Base-by-base conservation (phyloP, 2,888 invertebrate genomes). In the Phengaris alcon region DNA sequence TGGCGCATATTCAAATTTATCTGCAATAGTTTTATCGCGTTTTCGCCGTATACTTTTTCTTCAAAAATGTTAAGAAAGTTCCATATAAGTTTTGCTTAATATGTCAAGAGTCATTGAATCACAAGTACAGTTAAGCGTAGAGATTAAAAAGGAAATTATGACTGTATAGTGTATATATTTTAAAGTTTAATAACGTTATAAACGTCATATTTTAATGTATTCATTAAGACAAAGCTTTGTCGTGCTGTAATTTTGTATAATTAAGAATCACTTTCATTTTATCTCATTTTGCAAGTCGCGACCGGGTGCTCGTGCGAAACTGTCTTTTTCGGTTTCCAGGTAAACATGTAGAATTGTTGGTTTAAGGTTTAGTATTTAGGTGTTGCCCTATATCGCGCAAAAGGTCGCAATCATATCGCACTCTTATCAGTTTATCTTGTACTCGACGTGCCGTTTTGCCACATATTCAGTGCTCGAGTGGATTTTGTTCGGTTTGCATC, bases 341-440 rank as follows among this genome's bases (percentile, higher is more conserved):
- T 52, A 64, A 35, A 6, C 10, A 9, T 72, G 52, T 48, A 51
- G 70, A 72, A 15, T n/a, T 35, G 72, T 72, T 72, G 72, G 22
- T 54, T 72, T 72, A 12, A 72, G 72, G 72, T 52, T 51, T 22
- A 22, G 22, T 52, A 72, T 54, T 72, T 54, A 54, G 54, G 72
- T 72, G 35, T 35, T 52, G 54, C 35, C 72, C 72, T 72, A 72
- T 72, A 72, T 72, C 72, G 72, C 35, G 54, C 46, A 59, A 69
- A 69, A 55, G 76, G 76, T 77, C 78, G 83, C 85, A 85, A 86
- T 86, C 82, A 84, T 92, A 91, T 91, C 91, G 88, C 84, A 35
- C 8, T 75, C 78, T 93, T 93, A 93, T 93, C 93, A 91, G 90
- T 90, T 91, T 93, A 93, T 93, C 93, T 90, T 80, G 82, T 85